A percentile compares a stretch with the other conserved stretches of the same genome.
Evolutionary conservation across 2,113 vertebrate species (phyloP).

Genomic region (Tachycineta bicolor): DNA sequence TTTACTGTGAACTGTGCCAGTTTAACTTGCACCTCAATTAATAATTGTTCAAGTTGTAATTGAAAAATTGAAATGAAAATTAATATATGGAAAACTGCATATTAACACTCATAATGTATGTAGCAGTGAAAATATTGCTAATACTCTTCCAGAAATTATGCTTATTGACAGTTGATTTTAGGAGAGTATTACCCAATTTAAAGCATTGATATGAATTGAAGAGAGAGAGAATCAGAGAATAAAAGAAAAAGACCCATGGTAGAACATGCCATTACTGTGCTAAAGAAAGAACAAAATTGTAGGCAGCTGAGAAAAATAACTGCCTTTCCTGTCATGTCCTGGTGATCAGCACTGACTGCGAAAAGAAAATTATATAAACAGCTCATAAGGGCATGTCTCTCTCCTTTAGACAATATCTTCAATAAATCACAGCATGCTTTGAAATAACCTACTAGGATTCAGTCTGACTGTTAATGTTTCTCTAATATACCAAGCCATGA

Average conservation of each 20-base stretch:
- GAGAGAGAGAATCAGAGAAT: accelerated
- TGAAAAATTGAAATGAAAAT: not conserved
- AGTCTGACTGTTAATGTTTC: not conserved
- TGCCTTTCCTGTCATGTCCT: not conserved
- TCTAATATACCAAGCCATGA: not conserved
- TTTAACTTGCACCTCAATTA: not conserved
- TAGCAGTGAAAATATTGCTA: not conserved
- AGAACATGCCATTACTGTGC: not conserved
- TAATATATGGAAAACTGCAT: not conserved
- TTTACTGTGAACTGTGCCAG: not conserved
- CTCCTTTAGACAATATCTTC: not conserved
- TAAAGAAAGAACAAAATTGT: not conserved
- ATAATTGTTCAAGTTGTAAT: not conserved
- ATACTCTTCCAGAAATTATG: not conserved
- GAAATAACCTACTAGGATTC: not conserved
- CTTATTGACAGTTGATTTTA: not conserved
- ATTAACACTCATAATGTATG: not conserved
- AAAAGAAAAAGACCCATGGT: not conserved
- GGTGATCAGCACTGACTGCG: not conserved
- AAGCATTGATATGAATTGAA: not conserved
- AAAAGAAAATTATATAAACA: not conserved
- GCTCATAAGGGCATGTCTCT: not conserved
- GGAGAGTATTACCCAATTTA: not conserved
- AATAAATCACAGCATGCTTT: constrained; percentile 7
- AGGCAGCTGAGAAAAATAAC: not conserved